Percentiles rank a stretch among this genome's conserved stretches.
These are phyloP conservation scores for Megaleporinus macrocephalus DNA, from an alignment of 2,113 vertebrate genomes.

Conservation along the genomic window DNA sequence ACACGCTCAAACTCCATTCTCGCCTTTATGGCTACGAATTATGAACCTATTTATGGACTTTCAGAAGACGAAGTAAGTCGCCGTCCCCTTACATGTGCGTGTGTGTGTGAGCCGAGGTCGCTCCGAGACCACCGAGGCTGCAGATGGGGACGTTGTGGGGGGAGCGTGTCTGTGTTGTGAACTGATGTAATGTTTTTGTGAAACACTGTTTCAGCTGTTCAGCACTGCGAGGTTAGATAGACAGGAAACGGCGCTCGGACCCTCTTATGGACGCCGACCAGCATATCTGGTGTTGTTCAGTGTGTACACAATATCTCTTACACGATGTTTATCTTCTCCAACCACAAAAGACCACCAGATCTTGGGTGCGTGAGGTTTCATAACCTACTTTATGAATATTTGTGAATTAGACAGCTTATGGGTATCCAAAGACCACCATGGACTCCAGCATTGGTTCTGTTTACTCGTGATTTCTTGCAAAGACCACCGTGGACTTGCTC, in stretches of 20 bases:
- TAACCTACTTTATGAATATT: neutral
- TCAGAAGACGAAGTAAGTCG: slow-evolving; percentile 81
- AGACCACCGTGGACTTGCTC: neutral
- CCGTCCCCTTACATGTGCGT: neutral
- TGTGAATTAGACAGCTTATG: neutral
- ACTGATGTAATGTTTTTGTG: too few species aligned
- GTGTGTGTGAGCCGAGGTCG: neutral
- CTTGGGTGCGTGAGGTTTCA: neutral
- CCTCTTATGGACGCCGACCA: too few species aligned
- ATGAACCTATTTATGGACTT: slow-evolving; percentile 81
- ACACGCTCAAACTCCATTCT: slow-evolving; percentile 12
- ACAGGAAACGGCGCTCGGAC: too few species aligned
- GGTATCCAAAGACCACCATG: too few species aligned
- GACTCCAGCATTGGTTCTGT: too few species aligned
- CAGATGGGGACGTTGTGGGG: neutral
- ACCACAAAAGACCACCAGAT: neutral
- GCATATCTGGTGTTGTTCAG: too few species aligned
- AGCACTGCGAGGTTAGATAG: too few species aligned
- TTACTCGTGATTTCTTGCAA: too few species aligned
- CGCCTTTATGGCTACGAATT: slow-evolving; percentile 81
- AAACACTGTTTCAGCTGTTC: too few species aligned
- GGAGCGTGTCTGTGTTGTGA: neutral
- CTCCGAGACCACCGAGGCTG: neutral
- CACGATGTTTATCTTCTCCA: neutral
- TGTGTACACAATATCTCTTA: too few species aligned